Conservation (phyloP, 2,888 invertebrate genomes). For the Lepidochrysops patricia region DNA sequence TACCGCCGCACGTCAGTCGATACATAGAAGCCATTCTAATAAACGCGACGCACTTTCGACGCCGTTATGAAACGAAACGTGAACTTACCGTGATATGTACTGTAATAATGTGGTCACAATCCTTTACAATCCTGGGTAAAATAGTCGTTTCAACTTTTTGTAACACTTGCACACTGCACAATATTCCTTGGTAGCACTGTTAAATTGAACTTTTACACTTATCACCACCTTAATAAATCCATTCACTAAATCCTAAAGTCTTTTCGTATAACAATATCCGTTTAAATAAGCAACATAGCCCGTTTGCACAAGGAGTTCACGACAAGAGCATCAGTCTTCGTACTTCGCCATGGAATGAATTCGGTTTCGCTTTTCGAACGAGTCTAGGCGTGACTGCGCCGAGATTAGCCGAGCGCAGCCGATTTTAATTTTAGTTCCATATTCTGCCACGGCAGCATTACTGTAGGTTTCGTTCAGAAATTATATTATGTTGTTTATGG, state of each 20-base stretch:
- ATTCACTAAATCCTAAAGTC: conserved; percentile 60
- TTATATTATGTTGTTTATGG: background rate
- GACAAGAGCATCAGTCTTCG: conserved; percentile 71
- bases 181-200: conserved; percentile 51
- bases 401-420: conserved; percentile 54
- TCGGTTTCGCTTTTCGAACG: conserved; percentile 70
- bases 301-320: conserved; percentile 62
- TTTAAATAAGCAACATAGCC: conserved; percentile 56
- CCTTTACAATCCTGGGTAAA: conserved; percentile 61
- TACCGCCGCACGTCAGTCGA: conserved; percentile 71
- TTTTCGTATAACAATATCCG: conserved; percentile 54
- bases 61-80: conserved; percentile 26
- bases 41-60: conserved; percentile 51
- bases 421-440: conserved; percentile 33
- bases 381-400: conserved; percentile 72
- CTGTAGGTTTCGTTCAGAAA: conserved; percentile 35
- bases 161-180: conserved; percentile 64
- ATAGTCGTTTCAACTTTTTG: conserved; percentile 35
- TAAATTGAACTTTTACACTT: conserved; percentile 36
- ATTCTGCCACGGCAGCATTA: conserved; percentile 41
- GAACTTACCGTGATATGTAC: conserved; percentile 49
- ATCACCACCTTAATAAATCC: background rate
- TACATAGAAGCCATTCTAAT: conserved; percentile 68
- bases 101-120: conserved; percentile 53
- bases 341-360: conserved; percentile 71